Conservation (phyloP, 2,888 invertebrate species). For the Platycnemis pennipes region DNA sequence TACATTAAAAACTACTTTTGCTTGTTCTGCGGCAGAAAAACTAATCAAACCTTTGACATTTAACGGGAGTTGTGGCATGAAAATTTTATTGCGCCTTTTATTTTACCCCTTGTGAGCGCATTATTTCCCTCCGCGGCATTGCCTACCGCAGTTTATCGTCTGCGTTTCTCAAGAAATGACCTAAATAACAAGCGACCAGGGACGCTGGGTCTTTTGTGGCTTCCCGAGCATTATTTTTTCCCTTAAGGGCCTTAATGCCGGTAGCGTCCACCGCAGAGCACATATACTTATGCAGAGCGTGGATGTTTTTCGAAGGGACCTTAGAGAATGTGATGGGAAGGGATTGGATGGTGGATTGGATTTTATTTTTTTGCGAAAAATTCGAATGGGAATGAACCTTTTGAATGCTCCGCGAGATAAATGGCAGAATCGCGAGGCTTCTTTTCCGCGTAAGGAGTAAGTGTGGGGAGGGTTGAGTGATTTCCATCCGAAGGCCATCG, state of each 20-base stretch:
- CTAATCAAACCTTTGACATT: too few relatives aligned
- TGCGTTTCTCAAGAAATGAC: not conserved
- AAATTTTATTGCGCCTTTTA: not conserved
- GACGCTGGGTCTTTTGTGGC: slow-evolving; percentile 15
- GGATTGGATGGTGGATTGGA: not conserved
- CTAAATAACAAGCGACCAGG: slow-evolving; percentile 19
- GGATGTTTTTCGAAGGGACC: not conserved
- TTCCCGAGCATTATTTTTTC: not conserved
- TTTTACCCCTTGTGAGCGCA: not conserved
- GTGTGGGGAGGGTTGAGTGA: not conserved
- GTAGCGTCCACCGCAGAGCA: not conserved
- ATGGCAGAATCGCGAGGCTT: not conserved
- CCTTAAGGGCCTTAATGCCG: not conserved
- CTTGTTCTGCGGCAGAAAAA: not conserved
- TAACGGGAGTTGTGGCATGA: not conserved
- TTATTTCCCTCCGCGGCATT: not conserved
- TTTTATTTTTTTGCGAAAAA: not conserved
- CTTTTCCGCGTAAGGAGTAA: not conserved
- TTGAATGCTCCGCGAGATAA: not conserved
- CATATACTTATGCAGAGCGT: not conserved
- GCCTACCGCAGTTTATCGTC: not conserved
- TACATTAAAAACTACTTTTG: not conserved
- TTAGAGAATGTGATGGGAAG: not conserved
- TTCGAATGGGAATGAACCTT: not conserved
- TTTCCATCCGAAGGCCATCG: not conserved